Base-by-base conservation (phyloP, 2,797 vertebrate species). In the Knipowitschia caucasica region DNA sequence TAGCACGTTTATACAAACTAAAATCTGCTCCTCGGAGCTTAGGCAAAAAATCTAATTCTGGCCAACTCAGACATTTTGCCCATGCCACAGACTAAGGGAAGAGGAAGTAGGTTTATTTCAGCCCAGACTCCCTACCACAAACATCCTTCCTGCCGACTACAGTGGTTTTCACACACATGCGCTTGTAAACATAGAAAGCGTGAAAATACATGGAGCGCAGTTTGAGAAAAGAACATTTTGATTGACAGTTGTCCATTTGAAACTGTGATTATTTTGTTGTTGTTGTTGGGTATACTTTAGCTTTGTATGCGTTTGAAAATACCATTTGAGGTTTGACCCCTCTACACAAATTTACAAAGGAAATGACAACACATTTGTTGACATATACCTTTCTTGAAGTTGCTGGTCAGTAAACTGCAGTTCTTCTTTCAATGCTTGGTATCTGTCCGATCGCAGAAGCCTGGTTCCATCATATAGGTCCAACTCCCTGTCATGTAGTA, bases 401-500 rank as follows among this genome's bases (percentile, higher is more conserved):
- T 95, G 86, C 39, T 91, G 84, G 63, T 95, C 93, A 24, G 86
- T 91, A 14, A 96, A 55, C 26, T 93, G 86, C 1, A 95, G 85
- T 20, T 93, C 84, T 53, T 94, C 89, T 77, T 95, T 96, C 24
- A 98, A 69, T 1, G 75, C 76, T 72, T 88, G 85, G 56, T 96
- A 98, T 58, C 95, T 86, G 78, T 99, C 96, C 84, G 91, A 90
- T 71, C 93, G 89, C 65, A 99, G 81, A 55, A 99, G 83, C 59
- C 93, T 84, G 42, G 93, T 93, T 14, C 96, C 96, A 0, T 99
- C 96, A 8, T 94, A 95, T 20, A 99, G 92, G 53, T 94, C 92
- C 64, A 98, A 67, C 74, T 99, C 96, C 57, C 96, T 88, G 74
- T 99, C 96, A 27, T 98, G 94, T 50, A 98, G 92, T 61, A 99